These are phyloP conservation scores for Hystrix brachyura DNA, from an alignment of 2,113 vertebrate genomes.

Conservation along the genomic window DNA sequence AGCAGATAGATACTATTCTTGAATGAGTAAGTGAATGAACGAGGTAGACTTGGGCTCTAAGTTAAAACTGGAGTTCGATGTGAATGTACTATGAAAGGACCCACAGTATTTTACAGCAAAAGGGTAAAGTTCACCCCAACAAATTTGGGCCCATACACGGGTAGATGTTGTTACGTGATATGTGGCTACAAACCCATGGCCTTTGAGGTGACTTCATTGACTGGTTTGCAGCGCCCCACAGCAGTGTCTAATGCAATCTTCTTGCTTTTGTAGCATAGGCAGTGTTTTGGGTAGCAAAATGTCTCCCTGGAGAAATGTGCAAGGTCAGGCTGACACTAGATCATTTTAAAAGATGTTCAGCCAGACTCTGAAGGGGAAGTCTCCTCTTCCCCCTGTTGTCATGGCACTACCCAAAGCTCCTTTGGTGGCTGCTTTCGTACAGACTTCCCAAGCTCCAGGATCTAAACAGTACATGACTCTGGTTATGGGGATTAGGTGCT, in stretches of 20 bases:
- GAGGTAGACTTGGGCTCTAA: background rate
- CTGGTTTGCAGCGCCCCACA: background rate
- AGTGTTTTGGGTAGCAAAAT: background rate
- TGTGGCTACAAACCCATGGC: background rate
- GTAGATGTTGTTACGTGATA: background rate
- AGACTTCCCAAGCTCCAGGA: background rate
- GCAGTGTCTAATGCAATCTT: background rate
- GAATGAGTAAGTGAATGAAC: background rate
- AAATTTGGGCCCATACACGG: background rate
- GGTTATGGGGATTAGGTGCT: background rate
- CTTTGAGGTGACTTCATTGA: background rate
- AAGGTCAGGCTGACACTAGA: constrained; percentile 51
- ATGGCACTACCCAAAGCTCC: background rate
- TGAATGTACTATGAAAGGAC: background rate
- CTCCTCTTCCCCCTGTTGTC: constrained; percentile 25
- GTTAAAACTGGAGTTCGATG: background rate
- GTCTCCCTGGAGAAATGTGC: background rate
- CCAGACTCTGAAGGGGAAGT: background rate
- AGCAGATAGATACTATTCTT: background rate
- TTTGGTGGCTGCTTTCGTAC: background rate
- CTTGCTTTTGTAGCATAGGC: background rate
- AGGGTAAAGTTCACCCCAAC: background rate
- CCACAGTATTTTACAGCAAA: background rate
- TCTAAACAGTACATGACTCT: background rate
- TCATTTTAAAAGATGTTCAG: background rate